These are phyloP conservation scores for Ericerus pela DNA, from an alignment of 1,140 invertebrate species.

Conservation along the genomic window DNA sequence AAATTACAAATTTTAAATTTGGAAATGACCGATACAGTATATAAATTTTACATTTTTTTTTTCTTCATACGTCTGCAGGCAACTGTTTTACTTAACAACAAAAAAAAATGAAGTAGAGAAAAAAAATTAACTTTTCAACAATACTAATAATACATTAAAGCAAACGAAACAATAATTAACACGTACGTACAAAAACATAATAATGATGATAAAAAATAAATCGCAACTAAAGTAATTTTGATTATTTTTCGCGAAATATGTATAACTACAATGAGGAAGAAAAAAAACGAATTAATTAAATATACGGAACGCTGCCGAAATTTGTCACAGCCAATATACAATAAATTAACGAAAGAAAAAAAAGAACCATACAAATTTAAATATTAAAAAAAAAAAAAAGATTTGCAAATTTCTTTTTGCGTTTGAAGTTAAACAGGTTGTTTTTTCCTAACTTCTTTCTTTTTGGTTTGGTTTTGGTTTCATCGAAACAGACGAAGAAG, in stretches of 20 bases:
- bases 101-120: too few species aligned
- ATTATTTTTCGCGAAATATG: not conserved
- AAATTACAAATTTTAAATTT: too few species aligned
- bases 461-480: not conserved
- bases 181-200: too few species aligned
- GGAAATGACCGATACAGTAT: too few species aligned
- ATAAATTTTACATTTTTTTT: too few species aligned
- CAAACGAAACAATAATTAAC: too few species aligned
- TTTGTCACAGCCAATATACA: conserved; percentile 10
- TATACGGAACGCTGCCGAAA: not conserved
- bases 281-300: not conserved
- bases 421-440: not conserved
- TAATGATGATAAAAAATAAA: conserved; percentile 5
- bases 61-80: too few species aligned
- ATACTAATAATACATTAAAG: too few species aligned
- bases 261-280: not conserved
- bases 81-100: too few species aligned
- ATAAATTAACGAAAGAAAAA: conserved; percentile 1
- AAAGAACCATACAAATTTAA: conserved; percentile 5
- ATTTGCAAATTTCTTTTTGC: not conserved
- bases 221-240: conserved; percentile 5
- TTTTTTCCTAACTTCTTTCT: not conserved
- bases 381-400: not conserved
- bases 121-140: too few species aligned
- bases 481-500: not conserved